Evolutionary conservation across 2,797 vertebrate genomes (phyloP).

Genomic region (Acipenser transmontanus): DNA sequence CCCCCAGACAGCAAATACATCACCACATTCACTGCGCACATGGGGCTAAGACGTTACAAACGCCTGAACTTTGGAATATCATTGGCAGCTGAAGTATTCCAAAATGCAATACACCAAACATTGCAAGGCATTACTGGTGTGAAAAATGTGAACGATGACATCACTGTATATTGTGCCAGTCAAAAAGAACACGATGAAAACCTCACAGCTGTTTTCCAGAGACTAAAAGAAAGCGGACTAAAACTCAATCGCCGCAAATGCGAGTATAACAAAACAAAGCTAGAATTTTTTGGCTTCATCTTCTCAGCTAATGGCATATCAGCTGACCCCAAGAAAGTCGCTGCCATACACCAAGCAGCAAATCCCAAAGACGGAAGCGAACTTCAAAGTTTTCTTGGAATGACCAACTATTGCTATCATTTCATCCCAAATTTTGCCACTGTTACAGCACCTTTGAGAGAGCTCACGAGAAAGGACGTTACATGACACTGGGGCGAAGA

Average conservation of each 20-base stretch:
- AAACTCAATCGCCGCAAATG: slow-evolving; percentile 20
- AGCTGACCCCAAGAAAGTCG: slow-evolving; percentile 21
- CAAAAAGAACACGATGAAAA: slow-evolving; percentile 21
- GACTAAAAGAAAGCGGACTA: slow-evolving; percentile 16
- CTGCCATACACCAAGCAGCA: neutral
- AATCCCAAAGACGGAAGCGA: neutral
- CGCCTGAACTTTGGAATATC: slow-evolving; percentile 16
- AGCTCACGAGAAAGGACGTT: slow-evolving; percentile 19
- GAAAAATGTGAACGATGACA: slow-evolving; percentile 22
- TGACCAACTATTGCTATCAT: slow-evolving; percentile 23
- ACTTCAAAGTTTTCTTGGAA: slow-evolving; percentile 21
- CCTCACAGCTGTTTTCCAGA: slow-evolving; percentile 16
- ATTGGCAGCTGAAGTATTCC: too few species aligned
- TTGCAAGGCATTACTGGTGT: too few species aligned
- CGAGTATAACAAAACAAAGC: slow-evolving; percentile 19
- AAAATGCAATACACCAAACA: too few species aligned
- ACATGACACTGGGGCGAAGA: slow-evolving; percentile 16
- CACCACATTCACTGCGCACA: too few species aligned
- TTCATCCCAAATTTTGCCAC: slow-evolving; percentile 26
- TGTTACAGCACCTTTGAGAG: slow-evolving; percentile 15
- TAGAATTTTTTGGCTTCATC: slow-evolving; percentile 23
- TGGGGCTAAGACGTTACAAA: slow-evolving; percentile 18
- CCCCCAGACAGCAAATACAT: too few species aligned
- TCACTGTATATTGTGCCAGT: slow-evolving; percentile 10
- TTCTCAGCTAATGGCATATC: slow-evolving; percentile 18